A percentile compares a stretch with the other conserved stretches of the same genome.
Conservation (phyloP, 64 coral and sea anemone genomes). For the Montipora capricornis region DNA sequence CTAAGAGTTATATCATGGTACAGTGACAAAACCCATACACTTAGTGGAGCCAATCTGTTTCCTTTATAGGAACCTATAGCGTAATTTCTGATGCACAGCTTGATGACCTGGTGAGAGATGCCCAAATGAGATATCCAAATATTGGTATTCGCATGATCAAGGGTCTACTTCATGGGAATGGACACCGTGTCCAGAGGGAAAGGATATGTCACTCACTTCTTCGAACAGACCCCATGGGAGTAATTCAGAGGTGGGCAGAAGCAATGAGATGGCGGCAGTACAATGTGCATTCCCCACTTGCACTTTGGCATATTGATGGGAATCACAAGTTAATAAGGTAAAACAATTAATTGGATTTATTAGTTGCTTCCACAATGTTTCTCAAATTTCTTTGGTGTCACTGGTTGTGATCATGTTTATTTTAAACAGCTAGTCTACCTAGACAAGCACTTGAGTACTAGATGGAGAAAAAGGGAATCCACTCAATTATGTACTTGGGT, state of each 20-base stretch:
- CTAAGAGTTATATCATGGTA: neutral
- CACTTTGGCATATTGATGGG: constrained; percentile 54
- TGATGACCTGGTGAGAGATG: constrained; percentile 36
- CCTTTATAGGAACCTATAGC: constrained; percentile 47
- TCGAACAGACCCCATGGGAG: constrained; percentile 36
- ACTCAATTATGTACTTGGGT: neutral
- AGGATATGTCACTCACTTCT: constrained; percentile 59
- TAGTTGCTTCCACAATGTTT: neutral
- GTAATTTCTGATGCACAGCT: constrained; percentile 60
- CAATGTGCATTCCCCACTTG: constrained; percentile 26
- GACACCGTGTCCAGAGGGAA: constrained; percentile 70
- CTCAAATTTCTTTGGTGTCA: neutral
- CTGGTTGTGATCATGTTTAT: neutral
- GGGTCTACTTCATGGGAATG: constrained; percentile 49
- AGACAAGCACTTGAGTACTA: neutral
- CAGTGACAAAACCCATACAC: neutral
- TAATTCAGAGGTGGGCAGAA: constrained; percentile 42
- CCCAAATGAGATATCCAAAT: constrained; percentile 20
- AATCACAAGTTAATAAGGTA: neutral
- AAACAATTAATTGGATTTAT: neutral
- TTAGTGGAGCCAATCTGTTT: neutral
- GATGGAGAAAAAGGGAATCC: neutral
- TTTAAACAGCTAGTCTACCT: neutral
- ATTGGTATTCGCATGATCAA: constrained; percentile 68
- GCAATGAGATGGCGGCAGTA: constrained; percentile 5